Evolutionary conservation across 2,113 vertebrate species (phyloP).

Genomic region (Silurus glanis): DNA sequence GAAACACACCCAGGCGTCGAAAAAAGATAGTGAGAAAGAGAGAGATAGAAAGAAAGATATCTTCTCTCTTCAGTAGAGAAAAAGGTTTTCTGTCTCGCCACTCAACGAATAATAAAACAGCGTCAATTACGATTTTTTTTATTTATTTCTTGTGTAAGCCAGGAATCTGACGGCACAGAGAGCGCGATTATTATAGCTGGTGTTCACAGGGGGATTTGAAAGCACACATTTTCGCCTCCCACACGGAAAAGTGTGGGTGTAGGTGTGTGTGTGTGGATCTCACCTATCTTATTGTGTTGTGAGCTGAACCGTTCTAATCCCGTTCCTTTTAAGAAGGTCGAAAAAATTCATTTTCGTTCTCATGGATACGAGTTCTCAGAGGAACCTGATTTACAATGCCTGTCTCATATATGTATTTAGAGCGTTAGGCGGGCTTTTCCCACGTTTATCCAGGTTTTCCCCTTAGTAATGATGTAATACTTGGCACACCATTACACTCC

Average conservation of each 20-base stretch:
- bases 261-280: not conserved
- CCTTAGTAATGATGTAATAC: conserved; percentile 5
- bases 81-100: conserved; percentile 17
- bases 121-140: conserved; percentile 13
- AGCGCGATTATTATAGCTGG: conserved; percentile 37
- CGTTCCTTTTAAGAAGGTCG: conserved; percentile 1
- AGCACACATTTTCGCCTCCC: not conserved
- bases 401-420: not conserved
- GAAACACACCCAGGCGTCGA: conserved; percentile 10
- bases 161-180: conserved; percentile 8
- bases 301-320: conserved; percentile 1
- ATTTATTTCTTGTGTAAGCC: conserved; percentile 6
- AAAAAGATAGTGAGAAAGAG: not conserved
- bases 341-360: not conserved
- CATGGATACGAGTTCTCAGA: conserved; percentile 10
- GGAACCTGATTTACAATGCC: conserved; percentile 2
- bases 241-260: not conserved
- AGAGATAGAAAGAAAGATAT: not conserved
- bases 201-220: conserved; percentile 35
- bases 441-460: conserved; percentile 15
- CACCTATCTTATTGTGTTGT: not conserved
- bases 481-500: not conserved
- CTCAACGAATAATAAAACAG: conserved; percentile 46
- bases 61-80: conserved; percentile 11
- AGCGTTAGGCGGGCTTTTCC: not conserved